These are phyloP conservation scores for Drosophila silvestris DNA, from an alignment of 2,888 invertebrate species.

Conservation along the genomic window DNA sequence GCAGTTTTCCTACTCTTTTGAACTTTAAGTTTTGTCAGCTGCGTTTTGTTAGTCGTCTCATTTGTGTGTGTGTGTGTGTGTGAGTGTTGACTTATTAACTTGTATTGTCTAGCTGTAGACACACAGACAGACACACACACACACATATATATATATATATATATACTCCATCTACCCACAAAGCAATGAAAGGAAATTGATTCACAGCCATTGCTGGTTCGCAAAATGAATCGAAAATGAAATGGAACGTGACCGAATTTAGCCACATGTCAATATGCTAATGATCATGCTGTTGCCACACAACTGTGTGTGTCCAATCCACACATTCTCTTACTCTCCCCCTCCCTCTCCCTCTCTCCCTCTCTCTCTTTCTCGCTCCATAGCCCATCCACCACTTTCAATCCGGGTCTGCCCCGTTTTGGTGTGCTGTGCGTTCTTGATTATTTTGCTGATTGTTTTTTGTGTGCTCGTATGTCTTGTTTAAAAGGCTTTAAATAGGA, in stretches of 20 bases:
- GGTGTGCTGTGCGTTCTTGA: slow-evolving; percentile 9
- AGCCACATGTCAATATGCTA: slow-evolving; percentile 80
- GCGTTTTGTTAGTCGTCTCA: slow-evolving; percentile 23
- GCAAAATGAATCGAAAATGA: slow-evolving; percentile 61
- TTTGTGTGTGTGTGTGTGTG: slow-evolving; percentile 5
- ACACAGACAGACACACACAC: slow-evolving; percentile 16
- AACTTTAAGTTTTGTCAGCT: slow-evolving; percentile 54
- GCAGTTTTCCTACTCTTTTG: slow-evolving; percentile 60
- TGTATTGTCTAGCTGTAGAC: slow-evolving; percentile 34
- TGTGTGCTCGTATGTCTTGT: slow-evolving; percentile 1
- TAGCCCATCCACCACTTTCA: not conserved
- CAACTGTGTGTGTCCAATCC: slow-evolving; percentile 1
- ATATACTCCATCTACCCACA: not conserved
- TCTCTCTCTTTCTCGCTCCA: not conserved
- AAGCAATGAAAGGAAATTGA: slow-evolving; percentile 65
- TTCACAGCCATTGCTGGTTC: slow-evolving; percentile 47
- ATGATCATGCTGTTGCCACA: slow-evolving; percentile 58
- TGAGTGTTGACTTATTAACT: slow-evolving; percentile 57
- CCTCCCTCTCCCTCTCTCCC: not conserved
- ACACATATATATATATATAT: not conserved
- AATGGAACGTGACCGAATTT: slow-evolving; percentile 79
- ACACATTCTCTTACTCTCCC: not conserved
- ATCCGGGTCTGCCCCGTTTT: not conserved
- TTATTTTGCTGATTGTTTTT: slow-evolving; percentile 50
- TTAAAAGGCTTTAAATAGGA: slow-evolving; percentile 45